phyloP scores from a whole-genome alignment of 2,797 vertebrate genomes.

The Pseudochirops cupreus region DNA sequence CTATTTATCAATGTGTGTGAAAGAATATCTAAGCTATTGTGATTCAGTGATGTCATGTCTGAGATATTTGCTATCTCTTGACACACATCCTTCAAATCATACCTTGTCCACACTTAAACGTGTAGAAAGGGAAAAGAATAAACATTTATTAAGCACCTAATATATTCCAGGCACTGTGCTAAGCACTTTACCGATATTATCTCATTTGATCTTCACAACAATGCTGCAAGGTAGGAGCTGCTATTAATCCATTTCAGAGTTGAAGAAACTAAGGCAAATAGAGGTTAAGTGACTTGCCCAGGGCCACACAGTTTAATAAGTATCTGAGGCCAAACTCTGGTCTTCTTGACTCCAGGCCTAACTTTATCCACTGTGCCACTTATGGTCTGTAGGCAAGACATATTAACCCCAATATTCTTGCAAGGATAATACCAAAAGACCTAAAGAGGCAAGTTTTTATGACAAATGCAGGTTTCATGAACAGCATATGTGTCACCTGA shows the following conservation, averaged over 20 bases:
- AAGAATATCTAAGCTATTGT: background rate
- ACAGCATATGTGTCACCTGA: background rate
- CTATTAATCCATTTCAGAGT: background rate
- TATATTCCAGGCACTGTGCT: background rate
- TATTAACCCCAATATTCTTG: background rate
- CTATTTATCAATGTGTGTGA: background rate
- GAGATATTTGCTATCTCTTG: constrained; percentile 7
- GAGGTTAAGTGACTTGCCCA: background rate
- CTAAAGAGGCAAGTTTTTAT: background rate
- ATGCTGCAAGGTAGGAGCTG: background rate
- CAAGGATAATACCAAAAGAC: background rate
- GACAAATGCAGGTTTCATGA: background rate
- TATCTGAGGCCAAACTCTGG: background rate
- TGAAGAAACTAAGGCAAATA: background rate
- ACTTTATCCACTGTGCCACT: background rate
- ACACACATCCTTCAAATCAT: constrained; percentile 17
- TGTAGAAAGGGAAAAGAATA: background rate
- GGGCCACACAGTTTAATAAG: background rate
- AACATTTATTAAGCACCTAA: background rate
- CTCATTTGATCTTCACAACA: background rate
- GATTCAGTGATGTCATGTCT: constrained; percentile 6
- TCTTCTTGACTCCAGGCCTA: background rate
- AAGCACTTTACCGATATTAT: background rate
- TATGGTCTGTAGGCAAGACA: background rate
- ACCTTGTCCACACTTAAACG: background rate